Conservation (phyloP, 2,113 vertebrate genomes). For the Pelvicachromis taeniatus region DNA sequence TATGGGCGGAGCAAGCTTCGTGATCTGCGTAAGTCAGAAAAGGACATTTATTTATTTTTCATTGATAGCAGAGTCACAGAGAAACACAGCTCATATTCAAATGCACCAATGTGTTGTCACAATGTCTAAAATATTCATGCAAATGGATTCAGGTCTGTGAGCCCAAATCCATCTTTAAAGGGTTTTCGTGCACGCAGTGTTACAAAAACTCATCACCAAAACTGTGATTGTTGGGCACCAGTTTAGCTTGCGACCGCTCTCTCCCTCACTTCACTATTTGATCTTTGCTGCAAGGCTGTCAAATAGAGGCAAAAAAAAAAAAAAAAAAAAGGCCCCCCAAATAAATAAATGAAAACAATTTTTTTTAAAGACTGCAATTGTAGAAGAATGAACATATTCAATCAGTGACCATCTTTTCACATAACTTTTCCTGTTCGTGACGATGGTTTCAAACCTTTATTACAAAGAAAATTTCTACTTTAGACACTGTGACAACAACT, state of each 20-base stretch:
- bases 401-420: not conserved
- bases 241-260: not conserved
- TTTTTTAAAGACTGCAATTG: not conserved
- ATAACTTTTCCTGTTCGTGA: not conserved
- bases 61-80: not conserved
- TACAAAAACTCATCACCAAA: not conserved
- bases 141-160: not conserved
- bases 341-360: not conserved
- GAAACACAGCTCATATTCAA: not conserved
- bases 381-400: not conserved
- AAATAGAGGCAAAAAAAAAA: not conserved
- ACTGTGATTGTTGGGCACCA: not conserved
- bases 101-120: conserved; percentile 33
- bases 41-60: not conserved
- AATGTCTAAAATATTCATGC: not conserved
- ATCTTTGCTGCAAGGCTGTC: not conserved
- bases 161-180: not conserved
- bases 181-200: not conserved
- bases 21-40: conserved; percentile 56
- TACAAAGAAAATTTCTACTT: not conserved
- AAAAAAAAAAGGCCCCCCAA: not conserved
- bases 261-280: not conserved
- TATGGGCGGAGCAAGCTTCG: conserved; percentile 66
- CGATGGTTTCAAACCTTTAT: not conserved
- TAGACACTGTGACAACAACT: conserved; percentile 49